Evolutionary conservation across 2,888 invertebrate genomes (phyloP).

Genomic region (Tenthredo distinguenda): DNA sequence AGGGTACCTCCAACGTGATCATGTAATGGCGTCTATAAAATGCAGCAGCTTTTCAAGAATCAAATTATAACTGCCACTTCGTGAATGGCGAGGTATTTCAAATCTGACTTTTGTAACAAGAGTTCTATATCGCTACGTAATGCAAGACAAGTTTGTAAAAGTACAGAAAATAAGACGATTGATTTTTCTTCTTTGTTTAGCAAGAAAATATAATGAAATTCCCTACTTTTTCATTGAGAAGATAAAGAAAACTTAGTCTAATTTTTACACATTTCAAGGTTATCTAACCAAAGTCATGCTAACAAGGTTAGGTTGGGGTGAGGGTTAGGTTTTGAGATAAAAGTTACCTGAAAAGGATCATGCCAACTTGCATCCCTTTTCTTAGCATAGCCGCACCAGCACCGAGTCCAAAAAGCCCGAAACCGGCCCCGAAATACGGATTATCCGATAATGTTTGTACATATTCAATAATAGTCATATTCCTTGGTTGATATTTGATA

Average conservation of each 20-base stretch:
- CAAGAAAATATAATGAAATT: neutral
- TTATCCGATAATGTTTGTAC: slow-evolving; percentile 90
- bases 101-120: neutral
- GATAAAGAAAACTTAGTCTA: neutral
- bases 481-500: slow-evolving; percentile 22
- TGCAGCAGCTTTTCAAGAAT: slow-evolving; percentile 67
- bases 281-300: neutral
- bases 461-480: slow-evolving; percentile 86
- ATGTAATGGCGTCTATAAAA: slow-evolving; percentile 89
- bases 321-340: neutral
- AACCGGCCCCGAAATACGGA: slow-evolving; percentile 99
- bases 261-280: neutral
- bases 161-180: neutral
- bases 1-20: slow-evolving; percentile 98
- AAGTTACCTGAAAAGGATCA: slow-evolving; percentile 82
- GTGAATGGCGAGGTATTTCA: slow-evolving; percentile 54
- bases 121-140: neutral
- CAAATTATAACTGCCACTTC: slow-evolving; percentile 72
- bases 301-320: neutral
- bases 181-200: neutral
- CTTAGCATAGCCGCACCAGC: slow-evolving; percentile 92
- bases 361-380: slow-evolving; percentile 88
- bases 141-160: neutral
- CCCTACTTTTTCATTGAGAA: too few relatives aligned
- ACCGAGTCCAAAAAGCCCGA: slow-evolving; percentile 96